Evolutionary conservation across 2,888 invertebrate species (phyloP).

Genomic region (Rhopalosiphum nymphaeae): DNA sequence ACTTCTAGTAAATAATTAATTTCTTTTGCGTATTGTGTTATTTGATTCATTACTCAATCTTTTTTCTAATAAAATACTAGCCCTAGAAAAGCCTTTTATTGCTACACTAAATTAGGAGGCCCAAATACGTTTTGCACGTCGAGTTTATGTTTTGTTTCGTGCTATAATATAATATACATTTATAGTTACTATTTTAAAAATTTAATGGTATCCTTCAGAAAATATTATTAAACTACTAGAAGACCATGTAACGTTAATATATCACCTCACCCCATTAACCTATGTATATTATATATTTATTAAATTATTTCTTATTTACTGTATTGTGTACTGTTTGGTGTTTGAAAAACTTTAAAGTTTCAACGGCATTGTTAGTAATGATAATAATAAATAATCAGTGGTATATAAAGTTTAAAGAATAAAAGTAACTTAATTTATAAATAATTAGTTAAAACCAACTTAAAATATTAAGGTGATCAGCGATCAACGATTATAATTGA

Average conservation of each 20-base stretch:
- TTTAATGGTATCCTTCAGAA: background rate
- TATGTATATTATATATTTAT: too few relatives aligned
- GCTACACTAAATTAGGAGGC: background rate
- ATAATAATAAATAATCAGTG: background rate
- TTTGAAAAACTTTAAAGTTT: background rate
- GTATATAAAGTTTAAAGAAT: background rate
- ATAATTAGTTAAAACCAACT: background rate
- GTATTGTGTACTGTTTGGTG: background rate
- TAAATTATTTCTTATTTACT: background rate
- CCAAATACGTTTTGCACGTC: background rate
- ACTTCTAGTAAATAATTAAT: background rate
- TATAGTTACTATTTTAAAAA: background rate
- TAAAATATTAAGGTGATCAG: background rate
- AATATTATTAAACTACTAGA: background rate
- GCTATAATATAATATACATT: background rate
- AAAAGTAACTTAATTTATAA: background rate
- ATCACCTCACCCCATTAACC: background rate
- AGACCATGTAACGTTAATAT: background rate
- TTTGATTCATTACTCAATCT: background rate
- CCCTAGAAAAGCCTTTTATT: background rate
- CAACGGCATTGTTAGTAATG: background rate
- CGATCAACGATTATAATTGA: background rate
- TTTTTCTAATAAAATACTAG: background rate
- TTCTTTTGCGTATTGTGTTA: background rate
- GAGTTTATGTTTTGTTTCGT: background rate